Evolutionary conservation across 2,113 vertebrate species (phyloP), one percentile per base, ranked within the genome.

Genomic region (Dinomys branickii): DNA sequence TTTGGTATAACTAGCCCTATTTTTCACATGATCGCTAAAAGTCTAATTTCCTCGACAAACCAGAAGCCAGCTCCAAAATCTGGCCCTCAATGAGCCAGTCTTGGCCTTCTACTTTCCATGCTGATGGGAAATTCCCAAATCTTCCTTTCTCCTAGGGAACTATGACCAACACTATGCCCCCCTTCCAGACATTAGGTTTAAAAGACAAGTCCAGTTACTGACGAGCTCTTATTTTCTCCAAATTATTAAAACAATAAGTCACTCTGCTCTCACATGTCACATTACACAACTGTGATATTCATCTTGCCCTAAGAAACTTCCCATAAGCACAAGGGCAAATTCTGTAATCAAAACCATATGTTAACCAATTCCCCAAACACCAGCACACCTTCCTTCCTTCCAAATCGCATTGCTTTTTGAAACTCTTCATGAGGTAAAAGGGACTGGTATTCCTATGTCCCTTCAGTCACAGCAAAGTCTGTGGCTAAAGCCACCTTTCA

Each of bases 241-340:
- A 78, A 95, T 92, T 93, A 97, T 95, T 96, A 93, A 93, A 96
- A 69, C 82, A 52, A 11, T 96, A 75, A 56, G n/a, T 97, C 94
- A 93, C 63, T 26, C 19, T 52, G 52, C 44, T 87, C 67, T 83
- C 17, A 7, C 28, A 88, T 47, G 81, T 47, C 52, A 59, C 30
- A 38, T 1, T 11, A n/a, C 16, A 56, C 81, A 47, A 3, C 83
- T 35, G 19, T 69, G 73, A 63, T 69, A 87, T 81, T 41, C 58
- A 61, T 91, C 47, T 88, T 67, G 19, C 28, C 92, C 78, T 38
- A 17, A 50, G 82, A 89, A 94, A 91, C 26, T 71, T 67, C 44
- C 78, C 8, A 1, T 9, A 47, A 89, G 84, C n/a, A 41, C 78
- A 52, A 86, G 50, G 56, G 83, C 61, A 65, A 54, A 73, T 54